A percentile compares a stretch with the other conserved stretches of the same genome.
These are phyloP conservation scores for Myanophis thanlyinensis DNA, from an alignment of 2,113 vertebrate species.

Conservation along the genomic window DNA sequence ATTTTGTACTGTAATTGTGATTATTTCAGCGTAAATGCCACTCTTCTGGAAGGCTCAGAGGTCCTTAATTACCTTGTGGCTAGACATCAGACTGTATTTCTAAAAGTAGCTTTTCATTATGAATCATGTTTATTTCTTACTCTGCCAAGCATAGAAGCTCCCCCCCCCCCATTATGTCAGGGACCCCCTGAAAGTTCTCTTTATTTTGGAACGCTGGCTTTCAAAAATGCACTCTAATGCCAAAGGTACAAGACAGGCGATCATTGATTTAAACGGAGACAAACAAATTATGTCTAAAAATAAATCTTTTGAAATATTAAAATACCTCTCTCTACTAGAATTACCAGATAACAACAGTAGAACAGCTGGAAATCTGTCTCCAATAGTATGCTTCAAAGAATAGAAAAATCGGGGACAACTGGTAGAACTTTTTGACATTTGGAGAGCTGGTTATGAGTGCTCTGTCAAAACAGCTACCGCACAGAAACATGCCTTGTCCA, in stretches of 20 bases:
- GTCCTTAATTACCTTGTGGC: conserved; percentile 66
- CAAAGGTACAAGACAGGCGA: not conserved
- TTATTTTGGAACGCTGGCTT: not conserved
- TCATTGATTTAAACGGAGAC: not conserved
- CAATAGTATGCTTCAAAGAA: not conserved
- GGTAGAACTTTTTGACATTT: not conserved
- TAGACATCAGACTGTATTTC: conserved; percentile 54
- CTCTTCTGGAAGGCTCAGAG: conserved; percentile 61
- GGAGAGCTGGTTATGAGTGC: not conserved
- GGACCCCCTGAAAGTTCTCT: not conserved
- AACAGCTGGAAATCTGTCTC: not conserved
- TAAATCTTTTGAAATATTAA: not conserved
- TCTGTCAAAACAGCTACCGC: not conserved
- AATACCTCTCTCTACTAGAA: not conserved
- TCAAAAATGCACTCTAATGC: not conserved
- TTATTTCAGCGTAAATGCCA: conserved; percentile 58
- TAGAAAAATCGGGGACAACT: not conserved
- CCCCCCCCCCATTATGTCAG: conserved; percentile 9
- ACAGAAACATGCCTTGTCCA: not conserved
- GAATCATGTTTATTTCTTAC: conserved; percentile 58
- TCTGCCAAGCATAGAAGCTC: conserved; percentile 56
- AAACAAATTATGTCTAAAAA: not conserved
- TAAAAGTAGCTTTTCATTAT: conserved; percentile 64
- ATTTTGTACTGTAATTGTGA: conserved; percentile 52
- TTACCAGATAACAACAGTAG: not conserved